phyloP scores from a whole-genome alignment of 1,140 invertebrate genomes.

The Panagrolaimus sp. region DNA sequence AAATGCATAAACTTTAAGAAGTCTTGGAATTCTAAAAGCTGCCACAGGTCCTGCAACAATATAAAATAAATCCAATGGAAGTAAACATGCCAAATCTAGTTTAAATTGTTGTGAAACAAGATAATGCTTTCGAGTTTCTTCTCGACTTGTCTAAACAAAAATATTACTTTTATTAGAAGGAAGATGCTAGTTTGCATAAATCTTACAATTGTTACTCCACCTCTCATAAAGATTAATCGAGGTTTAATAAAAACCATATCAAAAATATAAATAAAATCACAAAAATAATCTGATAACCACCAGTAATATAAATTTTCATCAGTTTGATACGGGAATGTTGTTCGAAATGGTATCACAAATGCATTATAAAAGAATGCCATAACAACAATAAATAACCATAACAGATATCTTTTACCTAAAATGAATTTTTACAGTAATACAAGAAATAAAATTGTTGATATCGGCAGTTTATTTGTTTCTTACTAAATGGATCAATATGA shows the following conservation, averaged over 20 bases:
- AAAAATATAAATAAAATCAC: conserved; percentile 76
- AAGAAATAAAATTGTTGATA: too few relatives aligned
- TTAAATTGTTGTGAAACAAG: conserved; percentile 72
- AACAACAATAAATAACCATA: conserved; percentile 76
- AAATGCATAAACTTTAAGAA: conserved; percentile 78
- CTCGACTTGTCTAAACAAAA: conserved; percentile 64
- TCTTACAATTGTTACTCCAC: conserved; percentile 64
- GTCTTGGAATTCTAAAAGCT: conserved; percentile 72
- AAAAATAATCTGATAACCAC: conserved; percentile 73
- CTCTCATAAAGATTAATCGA: conserved; percentile 61
- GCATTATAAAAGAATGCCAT: conserved; percentile 79
- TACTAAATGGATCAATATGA: conserved; percentile 45
- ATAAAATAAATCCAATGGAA: conserved; percentile 77
- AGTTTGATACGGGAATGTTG: conserved; percentile 78
- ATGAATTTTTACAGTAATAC: background rate
- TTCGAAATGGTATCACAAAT: conserved; percentile 75
- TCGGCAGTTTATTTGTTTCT: too few relatives aligned
- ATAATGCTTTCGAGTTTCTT: conserved; percentile 71
- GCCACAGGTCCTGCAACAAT: conserved; percentile 67
- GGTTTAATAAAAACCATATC: conserved; percentile 78
- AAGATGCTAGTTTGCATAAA: too few relatives aligned
- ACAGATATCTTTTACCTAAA: conserved; percentile 69
- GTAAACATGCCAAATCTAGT: conserved; percentile 74
- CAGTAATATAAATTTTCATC: conserved; percentile 68
- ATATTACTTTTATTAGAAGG: conserved; percentile 14